Percentiles rank a stretch among this genome's conserved stretches.
Evolutionary conservation across 2,888 invertebrate genomes (phyloP).

Genomic region (Brachynemurus nebulosus): DNA sequence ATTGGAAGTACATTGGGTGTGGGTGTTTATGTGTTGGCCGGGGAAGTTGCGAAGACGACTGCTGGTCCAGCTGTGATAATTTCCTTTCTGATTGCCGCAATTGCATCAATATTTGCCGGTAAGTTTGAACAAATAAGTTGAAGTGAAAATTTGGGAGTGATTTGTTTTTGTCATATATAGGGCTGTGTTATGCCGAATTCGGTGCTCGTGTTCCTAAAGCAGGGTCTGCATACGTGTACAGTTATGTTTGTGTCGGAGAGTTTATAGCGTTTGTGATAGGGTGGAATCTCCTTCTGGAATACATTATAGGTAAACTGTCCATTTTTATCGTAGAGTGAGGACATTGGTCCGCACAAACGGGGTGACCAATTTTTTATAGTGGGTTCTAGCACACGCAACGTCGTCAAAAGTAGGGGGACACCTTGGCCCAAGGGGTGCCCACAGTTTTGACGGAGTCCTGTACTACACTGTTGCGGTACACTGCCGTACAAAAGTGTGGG

Average conservation of each 20-base stretch:
- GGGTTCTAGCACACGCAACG: too few species aligned
- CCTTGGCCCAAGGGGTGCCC: too few species aligned
- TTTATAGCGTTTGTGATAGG: slow-evolving; percentile 83
- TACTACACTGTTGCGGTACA: too few species aligned
- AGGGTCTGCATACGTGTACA: slow-evolving; percentile 87
- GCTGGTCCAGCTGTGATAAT: slow-evolving; percentile 80
- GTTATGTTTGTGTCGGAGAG: slow-evolving; percentile 86
- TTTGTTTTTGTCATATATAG: slow-evolving; percentile 31
- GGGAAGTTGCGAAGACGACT: slow-evolving; percentile 62
- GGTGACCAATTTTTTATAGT: too few species aligned
- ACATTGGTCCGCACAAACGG: too few species aligned
- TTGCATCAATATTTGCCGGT: slow-evolving; percentile 87
- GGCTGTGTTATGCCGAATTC: slow-evolving; percentile 85
- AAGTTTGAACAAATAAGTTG: slow-evolving; percentile 18
- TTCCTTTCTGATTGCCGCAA: slow-evolving; percentile 77
- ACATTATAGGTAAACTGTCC: slow-evolving; percentile 67
- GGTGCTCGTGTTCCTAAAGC: slow-evolving; percentile 80
- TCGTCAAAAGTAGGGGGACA: too few species aligned
- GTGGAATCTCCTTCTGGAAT: slow-evolving; percentile 86
- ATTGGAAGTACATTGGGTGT: slow-evolving; percentile 77
- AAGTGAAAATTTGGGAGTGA: background rate
- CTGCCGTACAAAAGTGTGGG: too few species aligned
- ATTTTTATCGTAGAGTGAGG: too few species aligned
- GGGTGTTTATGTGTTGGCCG: slow-evolving; percentile 81
- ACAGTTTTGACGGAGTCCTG: background rate